phyloP scores from a whole-genome alignment of 2,797 vertebrate genomes.

The Esox lucius region DNA sequence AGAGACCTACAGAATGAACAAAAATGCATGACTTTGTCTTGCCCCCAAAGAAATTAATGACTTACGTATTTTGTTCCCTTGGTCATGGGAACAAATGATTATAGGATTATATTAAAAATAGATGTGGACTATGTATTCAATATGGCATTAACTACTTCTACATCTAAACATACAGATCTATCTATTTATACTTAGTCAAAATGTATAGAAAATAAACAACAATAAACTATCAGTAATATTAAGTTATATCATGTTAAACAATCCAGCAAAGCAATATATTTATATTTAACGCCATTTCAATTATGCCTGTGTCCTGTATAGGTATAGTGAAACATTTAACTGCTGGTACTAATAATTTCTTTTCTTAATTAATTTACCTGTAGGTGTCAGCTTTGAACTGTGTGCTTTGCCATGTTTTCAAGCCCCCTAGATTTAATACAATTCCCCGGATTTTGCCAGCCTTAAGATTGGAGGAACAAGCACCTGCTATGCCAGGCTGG shows the following conservation, averaged over 20 bases:
- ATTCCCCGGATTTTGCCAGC: constrained; percentile 61
- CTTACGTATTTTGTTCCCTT: background rate
- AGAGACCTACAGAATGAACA: too few relatives aligned
- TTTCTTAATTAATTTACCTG: constrained; percentile 18
- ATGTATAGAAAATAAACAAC: background rate
- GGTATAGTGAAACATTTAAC: background rate
- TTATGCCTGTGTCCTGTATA: background rate
- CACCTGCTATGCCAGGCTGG: constrained; percentile 67
- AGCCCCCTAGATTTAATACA: constrained; percentile 63
- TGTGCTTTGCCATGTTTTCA: constrained; percentile 56
- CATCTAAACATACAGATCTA: background rate
- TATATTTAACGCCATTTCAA: background rate
- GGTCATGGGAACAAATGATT: background rate
- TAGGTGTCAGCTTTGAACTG: constrained; percentile 54
- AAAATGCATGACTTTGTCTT: too few relatives aligned
- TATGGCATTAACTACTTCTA: background rate
- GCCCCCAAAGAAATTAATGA: too few relatives aligned
- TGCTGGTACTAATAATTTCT: constrained; percentile 30
- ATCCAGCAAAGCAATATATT: background rate
- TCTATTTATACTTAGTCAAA: background rate
- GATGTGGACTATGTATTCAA: background rate
- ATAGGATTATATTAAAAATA: background rate
- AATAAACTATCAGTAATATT: background rate
- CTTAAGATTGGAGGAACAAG: constrained; percentile 67
- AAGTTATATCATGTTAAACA: background rate